A percentile compares a stretch with the other conserved stretches of the same genome.
Conservation (phyloP, 2,797 vertebrate species). For the Gymnocypris eckloni region DNA sequence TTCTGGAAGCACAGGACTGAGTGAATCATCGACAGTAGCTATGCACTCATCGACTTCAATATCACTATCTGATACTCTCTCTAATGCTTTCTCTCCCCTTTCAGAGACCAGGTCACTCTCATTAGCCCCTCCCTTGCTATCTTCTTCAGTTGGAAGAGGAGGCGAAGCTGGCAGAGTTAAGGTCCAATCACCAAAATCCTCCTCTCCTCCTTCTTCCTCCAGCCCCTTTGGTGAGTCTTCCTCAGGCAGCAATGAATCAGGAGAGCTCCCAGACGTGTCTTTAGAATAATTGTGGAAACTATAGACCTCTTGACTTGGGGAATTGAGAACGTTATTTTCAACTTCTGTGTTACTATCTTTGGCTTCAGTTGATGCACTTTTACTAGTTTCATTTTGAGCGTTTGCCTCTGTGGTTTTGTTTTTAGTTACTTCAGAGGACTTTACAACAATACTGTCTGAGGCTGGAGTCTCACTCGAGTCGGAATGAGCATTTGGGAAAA, state of each 20-base stretch:
- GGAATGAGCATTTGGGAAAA: background rate
- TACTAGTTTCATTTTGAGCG: constrained; percentile 12
- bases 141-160: constrained; percentile 52
- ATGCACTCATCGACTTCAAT: constrained; percentile 70
- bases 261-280: constrained; percentile 73
- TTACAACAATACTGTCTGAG: background rate
- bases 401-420: constrained; percentile 36
- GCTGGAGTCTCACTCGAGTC: background rate
- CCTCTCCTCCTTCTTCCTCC: constrained; percentile 59
- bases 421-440: constrained; percentile 10
- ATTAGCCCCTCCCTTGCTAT: constrained; percentile 32
- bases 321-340: constrained; percentile 64
- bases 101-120: constrained; percentile 13
- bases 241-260: constrained; percentile 58
- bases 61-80: constrained; percentile 66
- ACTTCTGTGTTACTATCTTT: constrained; percentile 46
- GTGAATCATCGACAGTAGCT: constrained; percentile 67
- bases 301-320: constrained; percentile 79
- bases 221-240: constrained; percentile 55
- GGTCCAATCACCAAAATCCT: constrained; percentile 64
- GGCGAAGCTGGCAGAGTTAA: constrained; percentile 70
- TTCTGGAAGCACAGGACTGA: constrained; percentile 53
- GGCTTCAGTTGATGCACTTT: constrained; percentile 38
- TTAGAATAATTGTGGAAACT: constrained; percentile 86
- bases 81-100: constrained; percentile 48